Percentiles rank a stretch among this genome's conserved stretches.
These are phyloP conservation scores for Diloba caeruleocephala DNA, from an alignment of 2,888 invertebrate species.

Conservation along the genomic window DNA sequence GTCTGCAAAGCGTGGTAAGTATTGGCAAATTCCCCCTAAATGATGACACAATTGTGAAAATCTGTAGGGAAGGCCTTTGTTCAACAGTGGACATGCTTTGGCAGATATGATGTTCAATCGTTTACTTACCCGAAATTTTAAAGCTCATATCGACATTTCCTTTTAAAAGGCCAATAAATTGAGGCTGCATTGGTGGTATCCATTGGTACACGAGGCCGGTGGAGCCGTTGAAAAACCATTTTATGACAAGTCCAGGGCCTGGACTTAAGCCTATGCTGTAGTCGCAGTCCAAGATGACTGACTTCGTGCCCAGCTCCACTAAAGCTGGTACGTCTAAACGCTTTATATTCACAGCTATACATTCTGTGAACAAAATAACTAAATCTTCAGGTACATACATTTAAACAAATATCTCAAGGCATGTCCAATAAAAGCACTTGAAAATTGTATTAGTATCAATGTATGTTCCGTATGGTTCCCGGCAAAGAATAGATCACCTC, in stretches of 20 bases:
- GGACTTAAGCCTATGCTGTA: slow-evolving; percentile 65
- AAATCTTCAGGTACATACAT: no score
- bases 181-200: slow-evolving; percentile 83
- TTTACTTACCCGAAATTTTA: slow-evolving; percentile 79
- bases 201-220: slow-evolving; percentile 84
- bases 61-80: no score
- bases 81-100: no score
- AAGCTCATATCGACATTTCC: slow-evolving; percentile 82
- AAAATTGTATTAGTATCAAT: no score
- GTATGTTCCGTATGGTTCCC: no score
- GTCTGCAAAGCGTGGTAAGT: no score
- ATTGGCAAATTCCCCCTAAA: no score
- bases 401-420: no score
- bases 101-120: no score
- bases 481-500: no score
- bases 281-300: slow-evolving; percentile 77
- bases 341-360: slow-evolving; percentile 83
- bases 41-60: no score
- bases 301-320: slow-evolving; percentile 77
- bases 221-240: slow-evolving; percentile 86
- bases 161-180: slow-evolving; percentile 83
- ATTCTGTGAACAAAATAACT: slow-evolving; percentile 68
- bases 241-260: slow-evolving; percentile 78
- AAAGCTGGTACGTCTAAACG: slow-evolving; percentile 78
- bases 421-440: no score